A percentile compares a stretch with the other conserved stretches of the same genome.
These are phyloP conservation scores for Semnopithecus entellus DNA, from an alignment of 2,113 vertebrate species.

Conservation along the genomic window DNA sequence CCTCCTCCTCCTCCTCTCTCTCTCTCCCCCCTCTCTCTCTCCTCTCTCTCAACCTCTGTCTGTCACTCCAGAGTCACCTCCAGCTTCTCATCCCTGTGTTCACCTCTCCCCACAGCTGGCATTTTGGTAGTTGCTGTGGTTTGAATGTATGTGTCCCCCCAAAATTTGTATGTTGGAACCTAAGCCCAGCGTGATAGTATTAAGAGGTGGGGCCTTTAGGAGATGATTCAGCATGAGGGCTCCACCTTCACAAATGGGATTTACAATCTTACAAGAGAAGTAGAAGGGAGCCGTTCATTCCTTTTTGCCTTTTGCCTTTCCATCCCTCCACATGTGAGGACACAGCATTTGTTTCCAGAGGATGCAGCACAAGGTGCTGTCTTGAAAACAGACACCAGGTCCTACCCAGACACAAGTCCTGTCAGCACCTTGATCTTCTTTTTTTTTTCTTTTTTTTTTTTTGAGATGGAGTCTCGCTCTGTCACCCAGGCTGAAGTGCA, in stretches of 20 bases:
- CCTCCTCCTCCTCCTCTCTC: too few species aligned
- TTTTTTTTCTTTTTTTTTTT: too few species aligned
- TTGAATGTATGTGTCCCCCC: not conserved
- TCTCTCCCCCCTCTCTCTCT: not conserved
- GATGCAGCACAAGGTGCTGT: too few species aligned
- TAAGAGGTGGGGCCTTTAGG: too few species aligned
- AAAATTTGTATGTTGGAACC: not conserved
- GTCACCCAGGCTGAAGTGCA: too few species aligned
- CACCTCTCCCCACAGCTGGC: not conserved
- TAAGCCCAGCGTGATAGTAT: not conserved
- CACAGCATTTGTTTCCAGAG: not conserved
- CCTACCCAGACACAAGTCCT: not conserved
- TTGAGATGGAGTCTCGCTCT: too few species aligned
- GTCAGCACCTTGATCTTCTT: not conserved
- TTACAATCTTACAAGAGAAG: not conserved
- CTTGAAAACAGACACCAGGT: not conserved
- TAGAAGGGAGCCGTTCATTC: not conserved
- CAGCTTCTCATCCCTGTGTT: not conserved
- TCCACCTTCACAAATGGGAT: not conserved
- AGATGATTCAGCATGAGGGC: not conserved
- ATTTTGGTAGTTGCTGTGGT: too few species aligned
- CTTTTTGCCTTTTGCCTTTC: not conserved
- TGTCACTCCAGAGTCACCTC: not conserved
- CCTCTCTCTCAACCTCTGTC: not conserved
- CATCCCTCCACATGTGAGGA: not conserved